A percentile compares a stretch with the other conserved stretches of the same genome.
These are phyloP conservation scores for Pelmatolapia mariae DNA, from an alignment of 2,113 vertebrate genomes.

Conservation along the genomic window DNA sequence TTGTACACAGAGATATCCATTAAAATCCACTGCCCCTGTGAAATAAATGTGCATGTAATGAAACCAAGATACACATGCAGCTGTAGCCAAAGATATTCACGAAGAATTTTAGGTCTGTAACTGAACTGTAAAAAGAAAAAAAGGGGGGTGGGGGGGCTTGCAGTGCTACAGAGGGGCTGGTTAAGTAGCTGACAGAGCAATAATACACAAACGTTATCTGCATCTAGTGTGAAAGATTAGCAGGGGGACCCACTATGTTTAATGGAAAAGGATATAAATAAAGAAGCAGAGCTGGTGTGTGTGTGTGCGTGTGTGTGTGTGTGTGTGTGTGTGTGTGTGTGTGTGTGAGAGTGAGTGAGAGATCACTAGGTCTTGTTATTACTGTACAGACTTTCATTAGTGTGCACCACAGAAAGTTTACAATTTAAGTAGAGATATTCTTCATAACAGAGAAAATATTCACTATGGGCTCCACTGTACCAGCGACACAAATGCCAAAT, in stretches of 20 bases:
- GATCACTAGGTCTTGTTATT: neutral
- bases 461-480: neutral
- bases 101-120: neutral
- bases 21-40: neutral
- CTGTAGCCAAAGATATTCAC: neutral
- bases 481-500: neutral
- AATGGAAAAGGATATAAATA: constrained; percentile 7
- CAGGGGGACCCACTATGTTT: constrained; percentile 4
- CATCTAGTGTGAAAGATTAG: constrained; percentile 19
- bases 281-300: neutral
- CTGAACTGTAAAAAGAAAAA: neutral
- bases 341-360: neutral
- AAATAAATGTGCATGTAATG: neutral
- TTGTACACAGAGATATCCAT: rapidly evolving
- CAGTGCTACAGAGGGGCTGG: neutral
- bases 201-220: constrained; percentile 5
- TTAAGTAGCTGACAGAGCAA: constrained; percentile 35
- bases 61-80: neutral
- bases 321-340: neutral
- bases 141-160: rapidly evolving
- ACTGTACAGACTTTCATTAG: neutral
- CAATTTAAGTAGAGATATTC: neutral
- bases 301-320: neutral
- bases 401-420: neutral
- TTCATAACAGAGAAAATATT: neutral